Base-by-base conservation (phyloP, 2,113 vertebrate genomes). In the Amphilophus citrinellus region DNA sequence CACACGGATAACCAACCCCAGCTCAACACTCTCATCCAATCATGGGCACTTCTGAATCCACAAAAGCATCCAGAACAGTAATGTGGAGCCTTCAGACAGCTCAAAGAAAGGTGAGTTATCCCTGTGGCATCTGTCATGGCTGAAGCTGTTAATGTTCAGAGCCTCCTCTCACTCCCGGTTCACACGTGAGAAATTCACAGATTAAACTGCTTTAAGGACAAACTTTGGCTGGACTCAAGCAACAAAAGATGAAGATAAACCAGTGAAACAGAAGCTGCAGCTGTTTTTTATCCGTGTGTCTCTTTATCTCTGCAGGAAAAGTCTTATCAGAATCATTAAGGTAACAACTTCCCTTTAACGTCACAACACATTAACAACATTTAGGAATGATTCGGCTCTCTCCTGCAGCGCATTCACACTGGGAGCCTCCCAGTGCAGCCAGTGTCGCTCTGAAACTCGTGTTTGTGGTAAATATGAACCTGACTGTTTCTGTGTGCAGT, bases 301-400 rank as follows among this genome's bases (percentile, higher is more conserved):
- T 83, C 59, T 59, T 60, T 42, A 61, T 86, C 84, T 62, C 62
- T 63, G 37, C 59, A 53, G 80, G 75, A 87, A 83, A 80, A 27
- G 7, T 63, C 32, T 82, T 10, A 81, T 82, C 79, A 27, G 17
- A 18, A 44, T 22, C 7, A 61, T 39, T 27, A 61, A 32, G 9
- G n/a, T 42, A 65, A 22, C 10, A 58, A 57, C 58, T 82, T 86
- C 80, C 75, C 18, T 53, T 78, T 61, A 10, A 27, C 4, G 7
- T 47, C 44, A 65, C 39, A 66, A 24, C 63, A 35, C 50, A 44
- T 3, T 42, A 59, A 60, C 61, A 76, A 18, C 30, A 35, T 61
- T 62, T 56, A 57, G 44, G 14, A 75, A 22, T 35, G n/a, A 20
- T 5, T 22, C 6, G 15, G 9, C 3, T 14, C 18, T 0, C 59